phyloP scores from a whole-genome alignment of 2,888 invertebrate species.

The Noctuana brunneofusca region DNA sequence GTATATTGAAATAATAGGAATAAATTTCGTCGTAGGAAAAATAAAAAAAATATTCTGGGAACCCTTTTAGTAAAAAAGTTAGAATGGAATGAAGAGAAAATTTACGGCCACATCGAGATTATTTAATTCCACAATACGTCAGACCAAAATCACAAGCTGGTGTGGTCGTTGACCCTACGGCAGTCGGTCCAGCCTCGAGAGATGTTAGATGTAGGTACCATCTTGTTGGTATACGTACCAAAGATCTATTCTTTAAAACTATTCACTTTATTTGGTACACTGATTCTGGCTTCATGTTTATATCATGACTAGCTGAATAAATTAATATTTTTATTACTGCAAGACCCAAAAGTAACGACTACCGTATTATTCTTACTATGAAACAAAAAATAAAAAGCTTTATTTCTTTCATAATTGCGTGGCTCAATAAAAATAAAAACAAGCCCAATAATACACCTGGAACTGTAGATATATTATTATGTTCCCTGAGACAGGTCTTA shows the following conservation, averaged over 20 bases:
- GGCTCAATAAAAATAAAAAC: too few relatives aligned
- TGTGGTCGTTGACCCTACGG: slow-evolving; percentile 56
- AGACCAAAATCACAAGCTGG: slow-evolving; percentile 62
- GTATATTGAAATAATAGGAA: too few relatives aligned
- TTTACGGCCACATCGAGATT: slow-evolving; percentile 49
- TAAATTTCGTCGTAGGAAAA: too few relatives aligned
- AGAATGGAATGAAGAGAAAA: not conserved
- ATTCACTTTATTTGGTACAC: not conserved
- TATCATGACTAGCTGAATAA: not conserved
- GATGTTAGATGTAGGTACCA: not conserved
- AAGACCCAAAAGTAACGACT: too few relatives aligned
- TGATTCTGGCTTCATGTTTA: not conserved
- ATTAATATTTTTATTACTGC: too few relatives aligned
- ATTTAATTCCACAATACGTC: slow-evolving; percentile 57
- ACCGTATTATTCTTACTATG: too few relatives aligned
- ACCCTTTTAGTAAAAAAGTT: not conserved
- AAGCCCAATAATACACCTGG: too few relatives aligned
- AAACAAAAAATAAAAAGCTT: too few relatives aligned
- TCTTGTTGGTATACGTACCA: not conserved
- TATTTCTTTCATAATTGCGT: too few relatives aligned
- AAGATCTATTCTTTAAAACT: too few relatives aligned
- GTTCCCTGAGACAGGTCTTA: too few relatives aligned
- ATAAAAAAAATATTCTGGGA: not conserved
- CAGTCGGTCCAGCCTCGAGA: slow-evolving; percentile 59
- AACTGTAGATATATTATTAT: too few relatives aligned